These are phyloP conservation scores for Falcaria lacertinaria DNA, from an alignment of 2,888 invertebrate genomes.

Conservation along the genomic window DNA sequence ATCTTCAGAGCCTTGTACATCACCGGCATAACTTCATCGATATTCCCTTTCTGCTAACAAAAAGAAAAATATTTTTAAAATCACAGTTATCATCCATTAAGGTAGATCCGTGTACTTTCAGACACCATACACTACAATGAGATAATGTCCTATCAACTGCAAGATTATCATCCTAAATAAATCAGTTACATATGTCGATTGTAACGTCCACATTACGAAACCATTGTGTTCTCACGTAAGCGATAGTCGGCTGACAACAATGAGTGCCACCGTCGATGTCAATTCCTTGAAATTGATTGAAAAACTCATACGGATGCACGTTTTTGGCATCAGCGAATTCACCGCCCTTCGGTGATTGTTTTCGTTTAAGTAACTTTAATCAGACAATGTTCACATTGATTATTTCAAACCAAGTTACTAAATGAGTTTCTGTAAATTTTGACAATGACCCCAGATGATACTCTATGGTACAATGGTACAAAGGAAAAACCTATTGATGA, in stretches of 20 bases:
- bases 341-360: slow-evolving; percentile 59
- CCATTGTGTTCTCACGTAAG: slow-evolving; percentile 75
- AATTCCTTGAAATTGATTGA: slow-evolving; percentile 74
- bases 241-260: slow-evolving; percentile 68
- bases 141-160: slow-evolving; percentile 28
- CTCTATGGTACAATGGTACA: too few species aligned
- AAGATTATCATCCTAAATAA: slow-evolving; percentile 46
- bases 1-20: slow-evolving; percentile 85
- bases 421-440: neutral
- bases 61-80: slow-evolving; percentile 4
- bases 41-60: slow-evolving; percentile 48
- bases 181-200: slow-evolving; percentile 40
- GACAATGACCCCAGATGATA: neutral
- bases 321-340: slow-evolving; percentile 75
- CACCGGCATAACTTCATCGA: slow-evolving; percentile 69
- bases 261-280: slow-evolving; percentile 73
- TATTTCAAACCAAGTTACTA: neutral
- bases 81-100: slow-evolving; percentile 3
- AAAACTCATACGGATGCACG: slow-evolving; percentile 76
- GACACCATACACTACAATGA: slow-evolving; percentile 1
- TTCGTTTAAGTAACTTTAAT: slow-evolving; percentile 44
- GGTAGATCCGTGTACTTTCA: too few species aligned
- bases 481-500: too few species aligned
- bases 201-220: slow-evolving; percentile 59
- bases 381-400: slow-evolving; percentile 16